These are phyloP conservation scores for Synergus umbraculus DNA, from an alignment of 2,888 invertebrate species.

Conservation along the genomic window DNA sequence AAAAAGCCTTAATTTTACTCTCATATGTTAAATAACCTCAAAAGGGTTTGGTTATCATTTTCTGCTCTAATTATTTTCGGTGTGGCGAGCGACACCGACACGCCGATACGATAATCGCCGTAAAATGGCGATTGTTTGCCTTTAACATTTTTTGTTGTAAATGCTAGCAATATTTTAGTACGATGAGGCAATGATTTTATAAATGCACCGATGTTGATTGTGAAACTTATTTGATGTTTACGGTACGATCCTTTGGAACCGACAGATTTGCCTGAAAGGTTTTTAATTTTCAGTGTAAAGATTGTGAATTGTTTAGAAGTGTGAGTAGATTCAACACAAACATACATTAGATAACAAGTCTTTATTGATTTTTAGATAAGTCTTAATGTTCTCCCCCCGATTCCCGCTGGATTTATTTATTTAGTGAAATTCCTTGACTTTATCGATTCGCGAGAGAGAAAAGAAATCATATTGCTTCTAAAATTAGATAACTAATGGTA, in stretches of 20 bases:
- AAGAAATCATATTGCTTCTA: not conserved
- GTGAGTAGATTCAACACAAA: not conserved
- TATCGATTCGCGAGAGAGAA: not conserved
- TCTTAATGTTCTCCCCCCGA: not conserved
- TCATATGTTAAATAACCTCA: not conserved
- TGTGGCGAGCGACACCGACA: not conserved
- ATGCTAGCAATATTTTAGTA: not conserved
- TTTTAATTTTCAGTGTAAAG: not conserved
- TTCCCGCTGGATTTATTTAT: not conserved
- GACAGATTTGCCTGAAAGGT: not conserved
- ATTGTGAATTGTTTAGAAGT: not conserved
- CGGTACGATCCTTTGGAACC: not conserved
- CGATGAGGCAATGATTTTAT: not conserved
- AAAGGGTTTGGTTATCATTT: not conserved
- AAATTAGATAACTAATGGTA: not conserved
- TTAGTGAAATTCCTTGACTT: not conserved
- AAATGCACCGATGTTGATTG: not conserved
- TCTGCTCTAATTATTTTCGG: not conserved
- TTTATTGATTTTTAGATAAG: conserved; percentile 30
- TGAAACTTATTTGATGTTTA: not conserved
- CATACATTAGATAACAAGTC: not conserved
- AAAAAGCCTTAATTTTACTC: not conserved
- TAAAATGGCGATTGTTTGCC: conserved; percentile 27
- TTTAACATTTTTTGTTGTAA: not conserved
- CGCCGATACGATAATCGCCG: not conserved